A percentile compares a stretch with the other conserved stretches of the same genome.
Evolutionary conservation across 53 echinoderm and acorn worm genomes (phyloP).

Genomic region (Actinopyga echinites): DNA sequence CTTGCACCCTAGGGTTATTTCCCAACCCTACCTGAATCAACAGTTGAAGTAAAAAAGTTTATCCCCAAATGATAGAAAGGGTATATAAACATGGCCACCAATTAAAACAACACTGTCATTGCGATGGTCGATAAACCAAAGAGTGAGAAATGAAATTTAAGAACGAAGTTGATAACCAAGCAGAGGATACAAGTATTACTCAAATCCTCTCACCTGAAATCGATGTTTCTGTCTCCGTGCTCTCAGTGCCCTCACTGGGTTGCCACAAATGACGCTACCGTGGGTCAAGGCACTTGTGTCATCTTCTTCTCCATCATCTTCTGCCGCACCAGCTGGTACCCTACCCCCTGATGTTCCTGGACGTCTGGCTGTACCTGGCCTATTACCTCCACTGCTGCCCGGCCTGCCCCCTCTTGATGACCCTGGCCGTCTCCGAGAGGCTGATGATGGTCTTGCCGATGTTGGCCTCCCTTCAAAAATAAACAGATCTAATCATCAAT

Average conservation of each 20-base stretch:
- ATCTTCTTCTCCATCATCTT: conserved; percentile 58
- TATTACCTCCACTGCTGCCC: conserved; percentile 56
- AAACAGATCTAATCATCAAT: background rate
- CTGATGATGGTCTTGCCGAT: conserved; percentile 61
- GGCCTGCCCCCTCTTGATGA: conserved; percentile 64
- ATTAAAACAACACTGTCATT: too few species aligned
- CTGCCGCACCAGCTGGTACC: background rate
- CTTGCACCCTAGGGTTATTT: too few species aligned
- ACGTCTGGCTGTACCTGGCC: conserved; percentile 73
- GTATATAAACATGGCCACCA: too few species aligned
- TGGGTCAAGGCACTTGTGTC: conserved; percentile 89
- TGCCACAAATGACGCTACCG: conserved; percentile 87
- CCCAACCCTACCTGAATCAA: too few species aligned
- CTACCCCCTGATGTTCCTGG: conserved; percentile 69
- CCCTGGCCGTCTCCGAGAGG: conserved; percentile 56
- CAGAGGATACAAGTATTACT: too few species aligned
- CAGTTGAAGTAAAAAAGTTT: too few species aligned
- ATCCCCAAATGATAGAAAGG: too few species aligned
- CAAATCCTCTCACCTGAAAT: conserved; percentile 24
- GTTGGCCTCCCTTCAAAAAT: conserved; percentile 11
- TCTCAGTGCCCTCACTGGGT: conserved; percentile 84
- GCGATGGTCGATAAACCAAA: too few species aligned
- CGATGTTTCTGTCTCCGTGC: conserved; percentile 62
- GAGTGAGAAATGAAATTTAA: too few species aligned
- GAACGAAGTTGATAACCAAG: too few species aligned